Conservation (phyloP, 92 coral and sea anemone genomes). For the Epizoanthus rinbou region DNA sequence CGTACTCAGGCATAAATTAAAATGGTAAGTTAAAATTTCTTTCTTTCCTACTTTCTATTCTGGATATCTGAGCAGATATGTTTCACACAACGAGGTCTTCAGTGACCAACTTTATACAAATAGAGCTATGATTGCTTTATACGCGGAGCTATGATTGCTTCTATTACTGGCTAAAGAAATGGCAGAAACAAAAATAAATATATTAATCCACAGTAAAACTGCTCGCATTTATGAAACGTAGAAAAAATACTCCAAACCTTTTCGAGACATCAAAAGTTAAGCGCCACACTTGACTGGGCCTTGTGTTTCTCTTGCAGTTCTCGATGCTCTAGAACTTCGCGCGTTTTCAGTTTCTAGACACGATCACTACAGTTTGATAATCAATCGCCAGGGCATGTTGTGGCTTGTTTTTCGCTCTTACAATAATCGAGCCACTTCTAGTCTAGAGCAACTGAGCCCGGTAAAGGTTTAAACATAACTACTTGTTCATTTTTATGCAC, state of each 20-base stretch:
- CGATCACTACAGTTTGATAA: no score
- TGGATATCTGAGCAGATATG: not conserved
- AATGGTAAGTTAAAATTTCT: slow-evolving; percentile 31
- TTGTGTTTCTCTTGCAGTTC: not conserved
- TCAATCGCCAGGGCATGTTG: no score
- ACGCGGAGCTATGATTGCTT: not conserved
- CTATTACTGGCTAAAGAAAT: not conserved
- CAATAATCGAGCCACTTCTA: no score
- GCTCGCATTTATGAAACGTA: not conserved
- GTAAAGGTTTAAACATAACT: no score
- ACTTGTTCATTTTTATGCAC: no score
- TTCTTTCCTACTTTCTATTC: not conserved
- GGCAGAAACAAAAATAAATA: not conserved
- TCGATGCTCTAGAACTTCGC: no score
- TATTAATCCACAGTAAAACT: not conserved
- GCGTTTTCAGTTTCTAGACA: no score
- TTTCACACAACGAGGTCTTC: slow-evolving; percentile 8
- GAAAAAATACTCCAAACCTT: not conserved
- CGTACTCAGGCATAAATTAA: slow-evolving; percentile 35
- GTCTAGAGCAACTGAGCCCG: no score
- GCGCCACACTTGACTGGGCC: no score
- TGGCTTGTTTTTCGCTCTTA: no score
- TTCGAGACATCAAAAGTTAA: not conserved
- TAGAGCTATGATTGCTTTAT: no score
- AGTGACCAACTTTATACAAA: slow-evolving; percentile 3